These are phyloP conservation scores for Luehdorfia chinensis DNA, from an alignment of 1,140 invertebrate species.

Conservation along the genomic window DNA sequence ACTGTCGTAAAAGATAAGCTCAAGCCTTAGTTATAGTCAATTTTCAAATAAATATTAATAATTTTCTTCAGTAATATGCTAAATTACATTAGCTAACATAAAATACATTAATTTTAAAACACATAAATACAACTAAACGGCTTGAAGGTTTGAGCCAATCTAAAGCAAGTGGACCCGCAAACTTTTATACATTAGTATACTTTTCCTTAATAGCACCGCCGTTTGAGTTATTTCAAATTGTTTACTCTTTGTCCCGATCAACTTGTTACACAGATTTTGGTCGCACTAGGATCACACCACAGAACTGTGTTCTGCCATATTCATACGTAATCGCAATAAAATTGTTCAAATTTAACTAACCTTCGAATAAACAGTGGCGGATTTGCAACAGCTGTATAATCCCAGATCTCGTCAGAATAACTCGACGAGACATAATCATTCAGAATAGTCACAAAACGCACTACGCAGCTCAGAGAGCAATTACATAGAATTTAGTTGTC, in stretches of 20 bases:
- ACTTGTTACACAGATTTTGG: slow-evolving; percentile 14
- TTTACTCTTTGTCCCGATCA: slow-evolving; percentile 15
- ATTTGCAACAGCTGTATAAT: neutral
- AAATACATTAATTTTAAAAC: no score
- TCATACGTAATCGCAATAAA: neutral
- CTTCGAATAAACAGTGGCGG: neutral
- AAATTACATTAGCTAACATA: no score
- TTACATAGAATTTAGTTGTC: no score
- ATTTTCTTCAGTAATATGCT: no score
- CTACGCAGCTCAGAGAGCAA: no score
- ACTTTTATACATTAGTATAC: slow-evolving; percentile 54
- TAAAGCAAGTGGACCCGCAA: slow-evolving; percentile 37
- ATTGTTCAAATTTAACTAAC: slow-evolving; percentile 11
- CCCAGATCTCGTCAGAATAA: no score
- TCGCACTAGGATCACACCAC: neutral
- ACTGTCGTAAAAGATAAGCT: no score
- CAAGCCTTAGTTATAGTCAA: no score
- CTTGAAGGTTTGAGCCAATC: neutral
- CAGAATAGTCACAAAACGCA: no score
- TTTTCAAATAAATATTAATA: no score
- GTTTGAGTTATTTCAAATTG: slow-evolving; percentile 43
- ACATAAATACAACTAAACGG: no score
- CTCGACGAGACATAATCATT: no score
- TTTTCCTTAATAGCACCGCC: slow-evolving; percentile 69
- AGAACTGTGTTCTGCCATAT: slow-evolving; percentile 9